These are phyloP conservation scores for Anastrepha obliqua DNA, from an alignment of 1,140 invertebrate species.

Conservation along the genomic window DNA sequence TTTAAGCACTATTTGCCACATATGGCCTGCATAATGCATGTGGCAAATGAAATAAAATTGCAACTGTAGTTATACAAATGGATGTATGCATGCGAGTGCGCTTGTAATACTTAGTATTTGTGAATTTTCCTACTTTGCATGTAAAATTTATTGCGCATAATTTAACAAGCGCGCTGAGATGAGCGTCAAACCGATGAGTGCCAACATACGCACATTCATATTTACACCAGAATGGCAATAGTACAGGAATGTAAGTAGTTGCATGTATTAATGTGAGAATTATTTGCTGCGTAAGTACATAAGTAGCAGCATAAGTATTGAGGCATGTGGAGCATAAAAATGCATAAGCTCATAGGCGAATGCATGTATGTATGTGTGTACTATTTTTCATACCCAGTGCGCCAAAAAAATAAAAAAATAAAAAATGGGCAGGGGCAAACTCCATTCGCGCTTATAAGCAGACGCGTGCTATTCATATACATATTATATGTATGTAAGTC, in stretches of 20 bases:
- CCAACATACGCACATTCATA: not conserved
- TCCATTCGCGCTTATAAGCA: not conserved
- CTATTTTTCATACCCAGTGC: not conserved
- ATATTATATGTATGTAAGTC: no score
- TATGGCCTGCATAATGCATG: constrained; percentile 18
- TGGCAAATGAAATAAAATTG: constrained; percentile 42
- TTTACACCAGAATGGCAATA: not conserved
- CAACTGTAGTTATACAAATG: not conserved
- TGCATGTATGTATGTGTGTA: not conserved
- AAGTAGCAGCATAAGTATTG: constrained; percentile 10
- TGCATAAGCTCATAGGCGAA: not conserved
- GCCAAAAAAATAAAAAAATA: not conserved
- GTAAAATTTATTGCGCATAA: constrained; percentile 50
- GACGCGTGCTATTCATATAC: not conserved
- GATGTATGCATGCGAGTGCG: not conserved
- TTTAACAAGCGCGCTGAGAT: constrained; percentile 16
- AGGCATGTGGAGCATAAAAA: constrained; percentile 16
- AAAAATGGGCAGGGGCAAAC: not conserved
- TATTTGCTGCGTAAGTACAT: constrained; percentile 25
- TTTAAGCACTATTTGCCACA: not conserved
- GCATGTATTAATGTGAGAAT: constrained; percentile 23
- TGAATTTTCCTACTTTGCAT: constrained; percentile 24
- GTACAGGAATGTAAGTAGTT: not conserved
- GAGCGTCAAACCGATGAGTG: constrained; percentile 45
- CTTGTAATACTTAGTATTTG: not conserved